A percentile compares a stretch with the other conserved stretches of the same genome.
Conservation (phyloP, 2,797 vertebrate species). For the Micropoecilia bifurca region DNA sequence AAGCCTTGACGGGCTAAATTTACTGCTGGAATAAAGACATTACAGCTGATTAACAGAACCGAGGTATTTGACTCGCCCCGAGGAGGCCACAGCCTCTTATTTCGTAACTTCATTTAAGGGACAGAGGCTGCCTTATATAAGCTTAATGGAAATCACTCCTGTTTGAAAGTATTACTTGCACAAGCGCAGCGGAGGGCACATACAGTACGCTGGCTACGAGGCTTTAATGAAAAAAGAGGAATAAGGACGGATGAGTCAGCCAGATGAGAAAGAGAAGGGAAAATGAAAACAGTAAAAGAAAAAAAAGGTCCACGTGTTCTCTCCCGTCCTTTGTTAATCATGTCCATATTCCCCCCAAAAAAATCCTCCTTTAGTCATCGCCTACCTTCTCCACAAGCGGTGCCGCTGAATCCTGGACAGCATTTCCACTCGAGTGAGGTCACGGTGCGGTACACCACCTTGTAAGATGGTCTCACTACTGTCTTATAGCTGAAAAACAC, state of each 20-base stretch:
- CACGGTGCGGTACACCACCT: conserved; percentile 89
- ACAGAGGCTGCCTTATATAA: conserved; percentile 64
- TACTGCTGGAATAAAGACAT: conserved; percentile 42
- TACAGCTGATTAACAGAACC: conserved; percentile 60
- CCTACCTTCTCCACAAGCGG: conserved; percentile 90
- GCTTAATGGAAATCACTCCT: conserved; percentile 62
- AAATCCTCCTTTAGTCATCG: conserved; percentile 11
- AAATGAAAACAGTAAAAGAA: conserved; percentile 4
- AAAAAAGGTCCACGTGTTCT: not conserved
- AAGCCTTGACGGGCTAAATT: conserved; percentile 20
- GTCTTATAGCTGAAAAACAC: conserved; percentile 87
- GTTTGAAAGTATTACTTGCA: conserved; percentile 40
- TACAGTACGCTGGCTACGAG: not conserved
- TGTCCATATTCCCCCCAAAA: not conserved
- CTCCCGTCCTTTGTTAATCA: conserved; percentile 13
- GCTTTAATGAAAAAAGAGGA: conserved; percentile 18
- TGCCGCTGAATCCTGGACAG: conserved; percentile 88
- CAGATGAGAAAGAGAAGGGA: conserved; percentile 15
- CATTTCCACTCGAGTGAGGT: conserved; percentile 94
- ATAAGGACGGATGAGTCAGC: conserved; percentile 4
- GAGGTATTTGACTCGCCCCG: conserved; percentile 43
- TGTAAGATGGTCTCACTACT: conserved; percentile 89
- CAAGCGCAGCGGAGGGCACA: conserved; percentile 40
- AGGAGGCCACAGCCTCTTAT: conserved; percentile 53
- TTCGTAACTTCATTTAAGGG: conserved; percentile 56